A percentile compares a stretch with the other conserved stretches of the same genome.
Conservation (phyloP, 2,888 invertebrate species). For the Dicyrtoma fusca region DNA sequence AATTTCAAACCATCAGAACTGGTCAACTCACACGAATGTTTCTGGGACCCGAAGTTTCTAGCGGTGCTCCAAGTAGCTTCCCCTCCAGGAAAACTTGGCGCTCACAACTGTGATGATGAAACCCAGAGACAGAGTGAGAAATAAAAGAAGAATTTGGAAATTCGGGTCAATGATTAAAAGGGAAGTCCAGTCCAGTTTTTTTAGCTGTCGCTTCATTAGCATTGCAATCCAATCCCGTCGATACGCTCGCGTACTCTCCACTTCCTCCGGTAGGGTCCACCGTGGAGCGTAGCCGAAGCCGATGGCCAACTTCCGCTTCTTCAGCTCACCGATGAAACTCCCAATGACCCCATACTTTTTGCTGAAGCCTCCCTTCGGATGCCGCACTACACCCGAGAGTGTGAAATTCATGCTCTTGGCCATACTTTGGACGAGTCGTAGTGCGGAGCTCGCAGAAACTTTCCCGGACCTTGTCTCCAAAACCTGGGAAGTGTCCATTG, state of each 20-base stretch:
- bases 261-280: neutral
- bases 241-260: neutral
- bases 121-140: neutral
- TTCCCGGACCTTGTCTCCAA: no score
- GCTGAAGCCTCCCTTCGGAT: neutral
- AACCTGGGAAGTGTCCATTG: no score
- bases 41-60: neutral
- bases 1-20: neutral
- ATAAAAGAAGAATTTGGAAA: neutral
- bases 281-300: neutral
- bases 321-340: neutral
- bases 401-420: neutral
- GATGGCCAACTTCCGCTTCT: neutral
- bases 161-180: neutral
- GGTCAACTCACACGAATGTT: neutral
- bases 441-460: no score
- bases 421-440: no score
- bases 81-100: neutral
- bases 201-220: neutral
- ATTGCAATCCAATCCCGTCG: neutral
- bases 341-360: neutral
- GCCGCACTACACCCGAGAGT: neutral
- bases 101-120: neutral
- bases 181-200: neutral
- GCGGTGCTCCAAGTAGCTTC: neutral